Evolutionary conservation across 2,888 invertebrate genomes (phyloP).

Genomic region (Lasius platythorax): DNA sequence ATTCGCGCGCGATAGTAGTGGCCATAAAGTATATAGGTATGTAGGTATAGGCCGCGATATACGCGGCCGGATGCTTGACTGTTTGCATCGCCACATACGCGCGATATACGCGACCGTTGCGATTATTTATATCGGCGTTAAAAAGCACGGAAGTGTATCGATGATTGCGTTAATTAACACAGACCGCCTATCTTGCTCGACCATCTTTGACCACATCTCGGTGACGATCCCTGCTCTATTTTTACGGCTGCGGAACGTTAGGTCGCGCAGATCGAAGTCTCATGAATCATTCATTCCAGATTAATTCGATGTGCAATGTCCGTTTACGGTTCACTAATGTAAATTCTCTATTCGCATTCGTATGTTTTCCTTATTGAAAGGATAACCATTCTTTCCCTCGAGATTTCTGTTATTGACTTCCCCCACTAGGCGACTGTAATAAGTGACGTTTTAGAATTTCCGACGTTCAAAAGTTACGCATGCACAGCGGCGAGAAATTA

Average conservation of each 20-base stretch:
- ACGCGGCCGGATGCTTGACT: constrained; percentile 19
- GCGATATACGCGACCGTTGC: not conserved
- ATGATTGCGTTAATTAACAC: constrained; percentile 24
- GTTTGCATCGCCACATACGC: not conserved
- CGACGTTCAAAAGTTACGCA: constrained; percentile 22
- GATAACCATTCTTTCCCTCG: constrained; percentile 2
- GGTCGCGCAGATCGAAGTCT: constrained; percentile 12
- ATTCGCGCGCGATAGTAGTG: constrained; percentile 28
- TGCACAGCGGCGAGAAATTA: constrained; percentile 23
- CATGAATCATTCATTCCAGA: constrained; percentile 52
- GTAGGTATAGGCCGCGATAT: constrained; percentile 8
- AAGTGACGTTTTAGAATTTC: constrained; percentile 28
- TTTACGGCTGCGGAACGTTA: not conserved
- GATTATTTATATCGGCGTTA: not conserved
- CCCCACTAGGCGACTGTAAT: not conserved
- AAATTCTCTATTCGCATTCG: not conserved
- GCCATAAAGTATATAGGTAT: not conserved
- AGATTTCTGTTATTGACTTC: constrained; percentile 32
- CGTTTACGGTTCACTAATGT: constrained; percentile 11
- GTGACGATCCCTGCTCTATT: not conserved
- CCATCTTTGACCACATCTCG: not conserved
- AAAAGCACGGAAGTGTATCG: not conserved
- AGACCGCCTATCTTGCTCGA: not conserved
- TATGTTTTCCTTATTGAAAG: constrained; percentile 23
- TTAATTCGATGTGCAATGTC: constrained; percentile 56